Evolutionary conservation across 1,140 invertebrate genomes (phyloP), one percentile per base, ranked within the genome.

Genomic region (Dreissena polymorpha): DNA sequence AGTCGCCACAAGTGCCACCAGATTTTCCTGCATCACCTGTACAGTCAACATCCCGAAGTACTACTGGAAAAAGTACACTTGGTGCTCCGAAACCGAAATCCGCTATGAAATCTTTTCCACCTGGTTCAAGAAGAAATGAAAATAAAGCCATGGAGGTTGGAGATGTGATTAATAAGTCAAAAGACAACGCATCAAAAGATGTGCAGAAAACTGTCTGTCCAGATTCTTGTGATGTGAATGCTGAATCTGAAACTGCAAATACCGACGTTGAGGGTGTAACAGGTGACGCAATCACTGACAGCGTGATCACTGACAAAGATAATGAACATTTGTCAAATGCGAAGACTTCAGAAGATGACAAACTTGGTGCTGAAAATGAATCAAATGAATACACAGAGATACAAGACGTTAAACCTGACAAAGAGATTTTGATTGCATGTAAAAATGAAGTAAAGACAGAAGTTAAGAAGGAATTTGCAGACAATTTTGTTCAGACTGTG

Each of bases 401-500:
- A 8, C 7, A 16, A 21, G 25, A 72, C 3, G 6, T n/a, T 13
- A 72, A 51, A 18, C 39, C 39, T n/a, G 27, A 53, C 14, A 12
- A 21, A 21, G 18, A 21, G 50, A 72, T 10, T 18, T 21, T 29
- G 70, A 14, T 25, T 23, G 53, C 29, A 72, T 51, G 70, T 10
- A 39, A 16, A 16, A 21, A 51, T 12, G 50, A 21, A 23, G n/a
- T 21, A 29, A 53, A 69, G 18, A 18, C 27, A 8, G 80, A 51
- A 68, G 14, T 23, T 68, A 55, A 70, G 23, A 77, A 76, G 64
- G 81, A 69, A 18, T 76, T 83, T 70, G 68, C 63, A 23, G 51
- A 60, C 10, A 76, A 75, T 50, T 23, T 14, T 50, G 64, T 25
- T 50, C 81, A 83, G 55, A 83, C 81, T 12, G 81, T 83, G 18